Evolutionary conservation across 2,797 vertebrate species (phyloP).

Genomic region (Alosa sapidissima): DNA sequence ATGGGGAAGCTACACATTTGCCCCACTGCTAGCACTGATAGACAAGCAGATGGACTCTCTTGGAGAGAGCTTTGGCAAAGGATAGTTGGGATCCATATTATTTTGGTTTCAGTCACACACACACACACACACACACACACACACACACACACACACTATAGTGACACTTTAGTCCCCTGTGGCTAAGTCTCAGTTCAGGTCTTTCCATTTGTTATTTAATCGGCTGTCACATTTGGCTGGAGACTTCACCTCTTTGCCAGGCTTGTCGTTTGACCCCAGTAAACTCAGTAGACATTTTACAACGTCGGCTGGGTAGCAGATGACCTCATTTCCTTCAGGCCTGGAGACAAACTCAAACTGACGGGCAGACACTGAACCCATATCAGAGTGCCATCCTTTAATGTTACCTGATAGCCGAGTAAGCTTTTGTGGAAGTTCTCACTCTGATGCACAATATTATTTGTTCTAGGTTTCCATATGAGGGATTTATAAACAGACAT

Average conservation of each 20-base stretch:
- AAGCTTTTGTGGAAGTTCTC: not conserved
- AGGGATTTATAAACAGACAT: not conserved
- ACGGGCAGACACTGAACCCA: constrained; percentile 11
- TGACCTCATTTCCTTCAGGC: constrained; percentile 8
- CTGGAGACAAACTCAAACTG: not conserved
- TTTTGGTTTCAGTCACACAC: not conserved
- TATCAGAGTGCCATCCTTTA: not conserved
- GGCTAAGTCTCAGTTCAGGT: not conserved
- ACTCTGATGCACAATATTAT: not conserved
- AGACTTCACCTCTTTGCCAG: not conserved
- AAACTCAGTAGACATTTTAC: not conserved
- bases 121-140: not conserved
- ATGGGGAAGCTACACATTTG: not conserved
- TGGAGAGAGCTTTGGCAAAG: not conserved
- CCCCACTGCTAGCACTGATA: too few species aligned
- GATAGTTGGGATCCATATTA: not conserved
- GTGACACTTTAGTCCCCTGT: not conserved
- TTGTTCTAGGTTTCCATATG: not conserved
- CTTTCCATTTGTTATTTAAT: constrained; percentile 7
- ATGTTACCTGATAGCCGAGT: not conserved
- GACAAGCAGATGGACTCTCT: too few species aligned
- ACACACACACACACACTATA: not conserved
- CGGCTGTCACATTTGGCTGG: not conserved
- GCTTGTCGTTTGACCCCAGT: not conserved
- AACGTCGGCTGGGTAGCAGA: not conserved